phyloP scores from a whole-genome alignment of 2,888 invertebrate genomes.

The Scotopteryx bipunctaria region DNA sequence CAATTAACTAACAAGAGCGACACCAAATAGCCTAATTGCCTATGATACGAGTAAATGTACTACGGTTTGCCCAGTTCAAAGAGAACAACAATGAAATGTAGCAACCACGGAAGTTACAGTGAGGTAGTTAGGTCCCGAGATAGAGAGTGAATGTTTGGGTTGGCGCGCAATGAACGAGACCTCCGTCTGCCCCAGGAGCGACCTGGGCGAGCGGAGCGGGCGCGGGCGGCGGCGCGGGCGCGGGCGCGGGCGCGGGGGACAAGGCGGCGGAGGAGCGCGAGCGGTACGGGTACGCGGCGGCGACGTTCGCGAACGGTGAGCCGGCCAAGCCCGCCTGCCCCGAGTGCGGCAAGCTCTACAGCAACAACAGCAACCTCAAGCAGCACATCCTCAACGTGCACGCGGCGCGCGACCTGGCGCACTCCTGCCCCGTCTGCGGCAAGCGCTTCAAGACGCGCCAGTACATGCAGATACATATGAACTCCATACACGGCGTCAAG shows the following conservation, averaged over 20 bases:
- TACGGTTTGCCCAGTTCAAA: conserved; percentile 37
- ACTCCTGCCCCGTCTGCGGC: conserved; percentile 85
- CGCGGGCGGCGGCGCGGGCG: conserved; percentile 48
- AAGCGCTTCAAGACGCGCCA: conserved; percentile 88
- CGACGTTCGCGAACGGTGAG: conserved; percentile 63
- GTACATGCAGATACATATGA: conserved; percentile 87
- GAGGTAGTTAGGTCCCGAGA: conserved; percentile 35
- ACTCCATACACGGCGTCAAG: conserved; percentile 86
- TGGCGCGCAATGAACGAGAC: conserved; percentile 63
- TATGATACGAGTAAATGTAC: conserved; percentile 46
- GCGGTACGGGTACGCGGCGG: conserved; percentile 45
- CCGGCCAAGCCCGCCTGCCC: conserved; percentile 85
- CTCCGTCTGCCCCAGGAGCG: conserved; percentile 80
- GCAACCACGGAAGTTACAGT: conserved; percentile 38
- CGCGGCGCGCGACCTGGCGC: conserved; percentile 83
- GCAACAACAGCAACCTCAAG: conserved; percentile 87
- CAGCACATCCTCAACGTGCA: conserved; percentile 88
- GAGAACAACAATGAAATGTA: conserved; percentile 32
- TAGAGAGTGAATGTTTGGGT: conserved; percentile 32
- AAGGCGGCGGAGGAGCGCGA: conserved; percentile 45
- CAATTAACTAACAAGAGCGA: conserved; percentile 66
- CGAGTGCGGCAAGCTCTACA: conserved; percentile 87
- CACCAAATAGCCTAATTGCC: conserved; percentile 59
- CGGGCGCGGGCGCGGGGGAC: conserved; percentile 50
- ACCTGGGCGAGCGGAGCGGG: conserved; percentile 64